Evolutionary conservation across 2,113 vertebrate genomes (phyloP).

Genomic region (Columbina picui): DNA sequence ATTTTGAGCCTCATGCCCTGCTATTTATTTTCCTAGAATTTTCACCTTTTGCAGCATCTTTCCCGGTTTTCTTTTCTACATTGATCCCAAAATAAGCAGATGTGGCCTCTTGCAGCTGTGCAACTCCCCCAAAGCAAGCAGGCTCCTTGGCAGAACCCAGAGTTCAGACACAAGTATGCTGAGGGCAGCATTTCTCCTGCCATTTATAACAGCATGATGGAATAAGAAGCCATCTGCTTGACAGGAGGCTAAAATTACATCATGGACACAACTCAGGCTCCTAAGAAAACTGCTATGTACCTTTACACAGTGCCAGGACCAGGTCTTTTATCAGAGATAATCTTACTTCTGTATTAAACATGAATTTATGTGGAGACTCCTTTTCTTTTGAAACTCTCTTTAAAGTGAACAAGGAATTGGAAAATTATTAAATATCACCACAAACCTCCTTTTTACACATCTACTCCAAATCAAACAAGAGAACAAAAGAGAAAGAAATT

Average conservation of each 20-base stretch:
- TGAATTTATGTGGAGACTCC: background rate
- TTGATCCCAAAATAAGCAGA: background rate
- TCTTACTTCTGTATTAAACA: background rate
- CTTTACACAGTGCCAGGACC: background rate
- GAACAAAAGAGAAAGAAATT: background rate
- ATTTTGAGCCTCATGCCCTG: background rate
- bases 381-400: background rate
- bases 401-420: background rate
- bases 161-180: background rate
- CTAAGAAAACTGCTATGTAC: background rate
- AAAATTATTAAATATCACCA: background rate
- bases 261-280: background rate
- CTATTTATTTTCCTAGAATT: background rate
- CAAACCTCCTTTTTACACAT: background rate
- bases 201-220: background rate
- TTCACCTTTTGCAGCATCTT: background rate
- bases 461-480: background rate
- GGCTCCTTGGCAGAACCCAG: background rate
- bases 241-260: slow-evolving; percentile 35
- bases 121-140: background rate
- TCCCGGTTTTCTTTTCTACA: background rate
- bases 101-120: background rate
- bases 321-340: background rate
- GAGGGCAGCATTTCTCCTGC: background rate
- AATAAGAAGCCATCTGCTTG: slow-evolving; percentile 16